Conservation (phyloP, 2,888 invertebrate species). For the Hemaris fuciformis region DNA sequence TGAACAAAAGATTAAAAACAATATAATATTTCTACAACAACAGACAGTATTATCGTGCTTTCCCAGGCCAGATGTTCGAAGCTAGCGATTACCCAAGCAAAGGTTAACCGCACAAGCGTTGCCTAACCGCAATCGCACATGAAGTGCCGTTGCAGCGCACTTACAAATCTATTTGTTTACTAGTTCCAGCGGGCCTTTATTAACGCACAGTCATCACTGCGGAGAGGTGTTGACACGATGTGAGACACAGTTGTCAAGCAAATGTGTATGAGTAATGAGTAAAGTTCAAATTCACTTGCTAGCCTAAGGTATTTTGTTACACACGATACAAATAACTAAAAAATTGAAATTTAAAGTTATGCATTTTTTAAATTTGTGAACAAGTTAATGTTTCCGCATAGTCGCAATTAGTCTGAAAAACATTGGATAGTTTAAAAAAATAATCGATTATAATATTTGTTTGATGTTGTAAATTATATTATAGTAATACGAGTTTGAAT, state of each 20-base stretch:
- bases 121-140: not conserved
- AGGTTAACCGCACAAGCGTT: constrained; percentile 1
- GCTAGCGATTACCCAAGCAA: constrained; percentile 7
- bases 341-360: no score
- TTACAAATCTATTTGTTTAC: constrained; percentile 10
- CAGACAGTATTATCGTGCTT: constrained; percentile 22
- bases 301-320: no score
- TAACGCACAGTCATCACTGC: not conserved
- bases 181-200: not conserved
- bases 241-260: not conserved
- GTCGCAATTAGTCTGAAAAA: no score
- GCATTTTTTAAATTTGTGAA: no score
- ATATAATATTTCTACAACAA: not conserved
- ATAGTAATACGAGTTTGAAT: no score
- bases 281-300: no score
- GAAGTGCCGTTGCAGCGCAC: not conserved
- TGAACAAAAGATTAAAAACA: not conserved
- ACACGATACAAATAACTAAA: no score
- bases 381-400: no score
- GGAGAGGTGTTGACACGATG: not conserved
- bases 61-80: constrained; percentile 11
- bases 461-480: no score
- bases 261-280: not conserved
- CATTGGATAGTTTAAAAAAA: no score
- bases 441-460: no score